phyloP scores from a whole-genome alignment of 2,113 vertebrate genomes.

The Brevimyrus niger region DNA sequence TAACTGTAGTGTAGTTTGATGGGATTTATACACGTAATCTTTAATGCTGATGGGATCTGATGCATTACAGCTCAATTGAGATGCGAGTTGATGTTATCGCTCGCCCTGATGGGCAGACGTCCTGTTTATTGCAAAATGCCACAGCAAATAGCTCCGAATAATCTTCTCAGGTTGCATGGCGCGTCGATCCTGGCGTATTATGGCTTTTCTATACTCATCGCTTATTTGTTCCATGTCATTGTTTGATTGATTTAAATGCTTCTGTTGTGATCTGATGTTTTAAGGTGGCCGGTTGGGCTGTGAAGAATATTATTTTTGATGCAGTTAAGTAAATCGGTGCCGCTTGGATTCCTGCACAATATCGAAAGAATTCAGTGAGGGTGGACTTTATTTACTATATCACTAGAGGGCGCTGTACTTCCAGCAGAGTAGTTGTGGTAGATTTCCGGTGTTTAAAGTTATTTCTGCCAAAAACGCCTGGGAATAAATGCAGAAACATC shows the following conservation, averaged over 20 bases:
- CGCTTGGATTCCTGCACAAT: neutral
- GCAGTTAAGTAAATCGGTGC: neutral
- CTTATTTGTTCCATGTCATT: neutral
- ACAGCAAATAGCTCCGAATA: neutral
- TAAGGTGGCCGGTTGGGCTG: neutral
- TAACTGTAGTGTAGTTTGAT: neutral
- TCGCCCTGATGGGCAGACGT: neutral
- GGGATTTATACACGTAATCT: neutral
- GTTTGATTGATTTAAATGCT: neutral
- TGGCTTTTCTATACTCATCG: neutral
- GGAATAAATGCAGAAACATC: neutral
- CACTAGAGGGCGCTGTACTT: slow-evolving; percentile 4
- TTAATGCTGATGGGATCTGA: neutral
- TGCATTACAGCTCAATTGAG: neutral
- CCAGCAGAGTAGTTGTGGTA: neutral
- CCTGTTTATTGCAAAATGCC: neutral
- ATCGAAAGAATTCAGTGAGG: neutral
- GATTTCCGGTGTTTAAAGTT: neutral
- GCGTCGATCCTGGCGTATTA: neutral
- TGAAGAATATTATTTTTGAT: neutral
- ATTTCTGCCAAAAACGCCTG: neutral
- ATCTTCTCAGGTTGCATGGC: neutral
- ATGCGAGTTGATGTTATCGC: neutral
- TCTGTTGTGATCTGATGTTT: neutral
- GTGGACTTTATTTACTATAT: neutral